A percentile compares a stretch with the other conserved stretches of the same genome.
phyloP scores from a whole-genome alignment of 30 jellyfish, hydroid and myxozoan genomes.

The Haliclystus octoradiatus region DNA sequence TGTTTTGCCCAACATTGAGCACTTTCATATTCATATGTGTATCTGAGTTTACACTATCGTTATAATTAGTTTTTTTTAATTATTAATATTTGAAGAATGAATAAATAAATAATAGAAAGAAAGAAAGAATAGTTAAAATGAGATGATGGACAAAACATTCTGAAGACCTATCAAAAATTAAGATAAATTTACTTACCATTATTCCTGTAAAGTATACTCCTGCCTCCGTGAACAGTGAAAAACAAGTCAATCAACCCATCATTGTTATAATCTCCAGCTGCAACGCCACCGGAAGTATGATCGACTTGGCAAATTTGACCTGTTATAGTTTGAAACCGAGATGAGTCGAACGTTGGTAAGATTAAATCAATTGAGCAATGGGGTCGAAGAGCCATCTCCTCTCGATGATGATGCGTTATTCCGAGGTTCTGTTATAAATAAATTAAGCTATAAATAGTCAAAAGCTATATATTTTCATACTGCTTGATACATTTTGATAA shows the following conservation, averaged over 20 bases:
- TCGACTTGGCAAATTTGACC: constrained; percentile 68
- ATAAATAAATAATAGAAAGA: too few species aligned
- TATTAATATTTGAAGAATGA: too few species aligned
- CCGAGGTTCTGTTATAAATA: constrained; percentile 53
- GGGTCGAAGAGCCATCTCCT: constrained; percentile 66
- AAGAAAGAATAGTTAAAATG: too few species aligned
- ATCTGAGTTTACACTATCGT: too few species aligned
- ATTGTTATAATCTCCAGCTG: constrained; percentile 90
- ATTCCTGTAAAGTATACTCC: constrained; percentile 67
- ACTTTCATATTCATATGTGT: too few species aligned
- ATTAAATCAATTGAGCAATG: constrained; percentile 71
- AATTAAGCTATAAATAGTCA: background rate
- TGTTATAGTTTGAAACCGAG: too few species aligned
- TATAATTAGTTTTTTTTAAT: too few species aligned
- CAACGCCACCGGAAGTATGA: constrained; percentile 81
- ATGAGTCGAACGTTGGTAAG: constrained; percentile 50
- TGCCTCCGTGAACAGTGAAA: constrained; percentile 38
- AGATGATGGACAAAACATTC: too few species aligned
- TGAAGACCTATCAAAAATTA: too few species aligned
- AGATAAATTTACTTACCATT: constrained; percentile 30
- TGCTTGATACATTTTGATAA: too few species aligned
- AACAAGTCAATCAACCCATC: constrained; percentile 75
- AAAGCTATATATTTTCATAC: too few species aligned
- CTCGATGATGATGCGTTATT: constrained; percentile 51
- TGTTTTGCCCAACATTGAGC: too few species aligned